Evolutionary conservation across 2,888 invertebrate species (phyloP), one percentile per base, ranked within the genome.

Genomic region (Agrotis ipsilon): DNA sequence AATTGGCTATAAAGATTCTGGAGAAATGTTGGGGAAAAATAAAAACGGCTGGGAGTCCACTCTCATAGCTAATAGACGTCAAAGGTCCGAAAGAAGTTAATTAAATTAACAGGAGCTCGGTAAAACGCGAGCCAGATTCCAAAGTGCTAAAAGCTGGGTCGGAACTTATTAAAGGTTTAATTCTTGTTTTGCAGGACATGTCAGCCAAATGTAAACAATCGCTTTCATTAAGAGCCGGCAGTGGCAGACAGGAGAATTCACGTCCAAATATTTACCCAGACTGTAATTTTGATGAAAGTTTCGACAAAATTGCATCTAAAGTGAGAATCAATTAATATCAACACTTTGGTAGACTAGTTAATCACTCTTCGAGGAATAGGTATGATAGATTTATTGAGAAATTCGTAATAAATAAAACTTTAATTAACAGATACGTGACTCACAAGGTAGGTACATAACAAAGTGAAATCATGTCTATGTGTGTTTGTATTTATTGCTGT

Each of bases 401-500:
- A 70, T 68, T 59, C 55, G 24, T 43, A 69, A 58, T 51, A 74
- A 61, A 77, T 72, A 64, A 55, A 65, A 61, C 46, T 67, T 70
- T 68, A 72, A 74, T 83, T 71, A 76, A 63, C 54, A 64, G 62
- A 69, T 64, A 63, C 48, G 78, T 85, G 86, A 85, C 64, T 85
- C 84, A 85, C 67, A 67, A 64, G 21, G 63, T 77, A 73, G 51
- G 64, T 80, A 68, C 65, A 72, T 64, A 83, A 71, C 69, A 72
- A 68, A 80, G 71, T 78, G 75, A 84, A 86, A 82, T 86, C 84
- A 75, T 78, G 68, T 78, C 60, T 77, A 71, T 74, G 73, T 78
- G 72, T 72, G 71, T 72, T 71, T 80, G 51, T 77, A 75, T 82
- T 78, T 82, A 80, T 75, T 82, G 70, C 70, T 46, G 55, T 52